Conservation (phyloP, 2,888 invertebrate species). For the Heliconius cydno region DNA sequence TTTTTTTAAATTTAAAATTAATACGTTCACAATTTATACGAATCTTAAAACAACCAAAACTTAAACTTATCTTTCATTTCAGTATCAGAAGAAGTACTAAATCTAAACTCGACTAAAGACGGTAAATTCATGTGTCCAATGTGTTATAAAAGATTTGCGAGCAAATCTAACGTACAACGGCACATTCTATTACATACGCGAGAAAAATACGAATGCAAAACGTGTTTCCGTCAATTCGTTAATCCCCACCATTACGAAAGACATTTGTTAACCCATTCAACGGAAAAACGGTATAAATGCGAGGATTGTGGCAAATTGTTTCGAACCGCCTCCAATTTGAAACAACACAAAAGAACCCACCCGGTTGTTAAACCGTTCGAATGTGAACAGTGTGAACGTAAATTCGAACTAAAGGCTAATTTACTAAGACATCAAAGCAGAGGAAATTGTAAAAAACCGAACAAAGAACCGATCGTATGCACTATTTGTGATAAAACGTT, state of each 20-base stretch:
- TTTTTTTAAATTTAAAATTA: not conserved
- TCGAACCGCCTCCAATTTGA: slow-evolving; percentile 56
- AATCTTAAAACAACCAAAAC: not conserved
- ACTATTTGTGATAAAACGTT: slow-evolving; percentile 54
- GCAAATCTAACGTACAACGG: slow-evolving; percentile 47
- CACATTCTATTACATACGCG: slow-evolving; percentile 49
- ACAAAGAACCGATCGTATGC: slow-evolving; percentile 48
- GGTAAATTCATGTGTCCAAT: slow-evolving; percentile 50
- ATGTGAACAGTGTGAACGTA: slow-evolving; percentile 51
- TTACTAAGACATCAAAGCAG: slow-evolving; percentile 50
- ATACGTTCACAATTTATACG: too few relatives aligned
- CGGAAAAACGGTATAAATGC: slow-evolving; percentile 51
- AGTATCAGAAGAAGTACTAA: slow-evolving; percentile 47
- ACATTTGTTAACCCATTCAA: slow-evolving; percentile 49
- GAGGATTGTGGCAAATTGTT: slow-evolving; percentile 58
- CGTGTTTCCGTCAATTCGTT: slow-evolving; percentile 62
- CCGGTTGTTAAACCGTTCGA: slow-evolving; percentile 50
- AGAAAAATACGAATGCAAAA: slow-evolving; percentile 57
- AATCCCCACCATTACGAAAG: slow-evolving; percentile 43
- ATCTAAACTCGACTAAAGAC: slow-evolving; percentile 40
- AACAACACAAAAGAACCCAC: slow-evolving; percentile 58
- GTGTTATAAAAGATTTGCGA: slow-evolving; percentile 50
- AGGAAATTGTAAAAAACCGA: slow-evolving; percentile 45
- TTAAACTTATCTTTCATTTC: slow-evolving; percentile 31
- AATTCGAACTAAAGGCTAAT: slow-evolving; percentile 54